Conservation (phyloP, 2,888 invertebrate genomes). For the Cryptocephalus primarius region DNA sequence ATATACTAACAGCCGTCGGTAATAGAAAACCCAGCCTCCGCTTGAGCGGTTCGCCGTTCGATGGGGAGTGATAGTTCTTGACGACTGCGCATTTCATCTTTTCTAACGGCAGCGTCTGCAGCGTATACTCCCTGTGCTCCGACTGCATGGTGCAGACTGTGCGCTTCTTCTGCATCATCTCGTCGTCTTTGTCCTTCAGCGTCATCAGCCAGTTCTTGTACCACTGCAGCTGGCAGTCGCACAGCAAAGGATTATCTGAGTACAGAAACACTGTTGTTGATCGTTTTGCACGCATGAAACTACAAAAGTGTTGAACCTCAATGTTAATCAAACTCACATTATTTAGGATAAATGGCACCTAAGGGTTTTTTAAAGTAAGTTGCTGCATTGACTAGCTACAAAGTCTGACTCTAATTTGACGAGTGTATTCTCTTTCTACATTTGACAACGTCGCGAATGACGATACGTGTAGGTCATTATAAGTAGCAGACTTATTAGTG, state of each 20-base stretch:
- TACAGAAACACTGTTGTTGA: background rate
- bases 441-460: too few species aligned
- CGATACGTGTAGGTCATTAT: too few species aligned
- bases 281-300: too few species aligned
- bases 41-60: conserved; percentile 4
- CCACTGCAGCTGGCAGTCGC: conserved; percentile 83
- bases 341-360: too few species aligned
- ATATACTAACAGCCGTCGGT: conserved; percentile 15
- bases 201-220: conserved; percentile 72
- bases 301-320: too few species aligned
- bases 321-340: too few species aligned
- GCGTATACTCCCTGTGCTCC: conserved; percentile 73
- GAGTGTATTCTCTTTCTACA: too few species aligned
- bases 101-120: conserved; percentile 71
- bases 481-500: too few species aligned
- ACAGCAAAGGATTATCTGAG: conserved; percentile 77
- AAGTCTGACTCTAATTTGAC: too few species aligned
- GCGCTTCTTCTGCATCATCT: conserved; percentile 79
- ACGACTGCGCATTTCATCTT: conserved; percentile 74
- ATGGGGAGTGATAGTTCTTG: conserved; percentile 34
- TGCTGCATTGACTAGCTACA: too few species aligned
- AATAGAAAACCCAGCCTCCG: conserved; percentile 14
- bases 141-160: conserved; percentile 70
- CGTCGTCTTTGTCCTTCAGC: conserved; percentile 71
- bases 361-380: too few species aligned